A percentile compares a stretch with the other conserved stretches of the same genome.
Evolutionary conservation across 2,888 invertebrate genomes (phyloP).

Genomic region (Automeris io): DNA sequence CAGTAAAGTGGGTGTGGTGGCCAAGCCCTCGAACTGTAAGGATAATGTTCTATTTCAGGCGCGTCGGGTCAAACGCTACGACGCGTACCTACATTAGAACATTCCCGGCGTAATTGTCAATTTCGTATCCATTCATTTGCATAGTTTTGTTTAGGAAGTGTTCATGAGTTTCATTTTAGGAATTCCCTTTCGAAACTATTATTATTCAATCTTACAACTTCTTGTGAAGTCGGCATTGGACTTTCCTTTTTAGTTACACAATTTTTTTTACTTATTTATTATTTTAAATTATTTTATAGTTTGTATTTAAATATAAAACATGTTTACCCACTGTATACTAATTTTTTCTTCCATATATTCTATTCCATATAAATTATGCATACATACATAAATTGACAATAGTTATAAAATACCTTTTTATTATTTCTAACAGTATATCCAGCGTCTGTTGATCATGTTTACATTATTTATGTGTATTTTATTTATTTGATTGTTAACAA

Average conservation of each 20-base stretch:
- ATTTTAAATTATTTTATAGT: too few relatives aligned
- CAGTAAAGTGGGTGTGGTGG: slow-evolving; percentile 48
- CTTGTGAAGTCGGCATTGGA: background rate
- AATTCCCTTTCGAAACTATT: slow-evolving; percentile 17
- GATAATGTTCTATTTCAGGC: slow-evolving; percentile 33
- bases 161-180: slow-evolving; percentile 12
- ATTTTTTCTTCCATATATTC: too few relatives aligned
- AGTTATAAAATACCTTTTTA: too few relatives aligned
- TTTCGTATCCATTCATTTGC: slow-evolving; percentile 20
- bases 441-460: too few relatives aligned
- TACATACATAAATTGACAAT: too few relatives aligned
- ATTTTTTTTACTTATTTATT: too few relatives aligned
- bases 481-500: too few relatives aligned
- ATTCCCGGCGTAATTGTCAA: slow-evolving; percentile 26
- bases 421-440: too few relatives aligned
- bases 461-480: too few relatives aligned
- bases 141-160: slow-evolving; percentile 6
- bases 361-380: too few relatives aligned
- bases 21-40: slow-evolving; percentile 35
- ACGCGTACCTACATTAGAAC: slow-evolving; percentile 14
- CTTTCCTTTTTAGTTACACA: background rate
- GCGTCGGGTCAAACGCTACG: slow-evolving; percentile 35
- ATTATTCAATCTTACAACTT: background rate
- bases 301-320: too few relatives aligned
- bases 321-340: too few relatives aligned